These are phyloP conservation scores for Leucania comma DNA, from an alignment of 2,888 invertebrate species.

Conservation along the genomic window DNA sequence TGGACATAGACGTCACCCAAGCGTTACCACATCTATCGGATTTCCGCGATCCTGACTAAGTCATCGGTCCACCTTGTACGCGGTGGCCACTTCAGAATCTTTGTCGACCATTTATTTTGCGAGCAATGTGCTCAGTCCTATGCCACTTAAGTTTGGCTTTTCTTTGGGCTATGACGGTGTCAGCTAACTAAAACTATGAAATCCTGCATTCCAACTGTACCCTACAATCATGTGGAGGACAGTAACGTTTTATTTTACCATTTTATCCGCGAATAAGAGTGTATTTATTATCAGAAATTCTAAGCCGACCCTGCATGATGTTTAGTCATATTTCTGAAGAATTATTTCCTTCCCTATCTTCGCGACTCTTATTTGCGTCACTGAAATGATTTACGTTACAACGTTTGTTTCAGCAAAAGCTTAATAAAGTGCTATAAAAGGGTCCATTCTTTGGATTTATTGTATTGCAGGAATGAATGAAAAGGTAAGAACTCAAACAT, in stretches of 20 bases:
- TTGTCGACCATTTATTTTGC: no score
- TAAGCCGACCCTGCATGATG: neutral
- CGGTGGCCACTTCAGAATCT: no score
- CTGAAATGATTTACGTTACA: slow-evolving; percentile 22
- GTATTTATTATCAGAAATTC: neutral
- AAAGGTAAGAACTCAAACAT: neutral
- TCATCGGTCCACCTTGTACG: no score
- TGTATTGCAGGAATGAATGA: neutral
- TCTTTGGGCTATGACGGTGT: no score
- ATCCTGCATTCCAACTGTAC: neutral
- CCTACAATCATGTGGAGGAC: neutral
- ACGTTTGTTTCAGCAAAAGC: neutral
- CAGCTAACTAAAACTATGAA: neutral
- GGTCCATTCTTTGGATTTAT: neutral
- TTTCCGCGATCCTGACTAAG: no score
- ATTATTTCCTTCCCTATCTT: slow-evolving; percentile 14
- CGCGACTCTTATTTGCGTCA: slow-evolving; percentile 10
- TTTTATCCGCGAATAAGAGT: neutral
- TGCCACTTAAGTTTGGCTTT: no score
- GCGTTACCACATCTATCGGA: no score
- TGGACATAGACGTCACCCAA: no score
- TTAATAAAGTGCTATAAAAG: slow-evolving; percentile 7
- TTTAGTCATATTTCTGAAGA: slow-evolving; percentile 1
- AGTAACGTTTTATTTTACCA: neutral
- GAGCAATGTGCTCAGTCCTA: no score